Base-by-base conservation (phyloP, 1,140 invertebrate genomes). In the Eupristina koningsbergeri region DNA sequence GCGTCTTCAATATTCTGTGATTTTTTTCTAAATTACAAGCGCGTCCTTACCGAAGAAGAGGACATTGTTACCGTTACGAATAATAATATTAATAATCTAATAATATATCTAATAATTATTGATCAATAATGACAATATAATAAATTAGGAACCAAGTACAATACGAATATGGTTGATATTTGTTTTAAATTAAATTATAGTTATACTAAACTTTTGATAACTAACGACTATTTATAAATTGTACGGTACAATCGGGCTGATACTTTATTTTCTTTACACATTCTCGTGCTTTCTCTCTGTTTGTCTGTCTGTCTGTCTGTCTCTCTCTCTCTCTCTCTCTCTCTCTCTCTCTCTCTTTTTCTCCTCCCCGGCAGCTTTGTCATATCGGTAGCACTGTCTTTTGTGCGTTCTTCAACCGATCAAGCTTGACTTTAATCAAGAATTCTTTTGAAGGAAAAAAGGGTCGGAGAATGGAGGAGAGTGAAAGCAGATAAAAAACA, bases 111-210 rank as follows among this genome's bases (percentile, higher is more conserved):
- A 84, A 64, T 76, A 77, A 84, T 77, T 85, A 81, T 85, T 81
- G 74, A 85, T 85, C 79, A 75, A 80, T 84, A 84, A 80, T 85
- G 78, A 85, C 79, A 85, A 73, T 85, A 82, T 86, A 91, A 92
- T 92, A 92, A 92, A 91, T 92, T 92, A 91, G 91, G 91, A 91
- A 92, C 91, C 90, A 92, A 89, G 87, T 92, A 92, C 87, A 88
- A 90, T 89, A 90, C 87, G 82, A 91, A 87, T 88, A 89, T 89
- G 87, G 71, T 84, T 84, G 74, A 79, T 84, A 84, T n/a, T 69
- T 85, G 86, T 86, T 87, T 84, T 84, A 89, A 91, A 90, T 92
- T 91, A 91, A 92, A 90, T 91, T 89, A 91, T 85, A 87, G 74
- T 85, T 88, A 90, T 87, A 82, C 87, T 91, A 89, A 83, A 83